Conservation (phyloP, 2,888 invertebrate genomes). For the Tuta absoluta region DNA sequence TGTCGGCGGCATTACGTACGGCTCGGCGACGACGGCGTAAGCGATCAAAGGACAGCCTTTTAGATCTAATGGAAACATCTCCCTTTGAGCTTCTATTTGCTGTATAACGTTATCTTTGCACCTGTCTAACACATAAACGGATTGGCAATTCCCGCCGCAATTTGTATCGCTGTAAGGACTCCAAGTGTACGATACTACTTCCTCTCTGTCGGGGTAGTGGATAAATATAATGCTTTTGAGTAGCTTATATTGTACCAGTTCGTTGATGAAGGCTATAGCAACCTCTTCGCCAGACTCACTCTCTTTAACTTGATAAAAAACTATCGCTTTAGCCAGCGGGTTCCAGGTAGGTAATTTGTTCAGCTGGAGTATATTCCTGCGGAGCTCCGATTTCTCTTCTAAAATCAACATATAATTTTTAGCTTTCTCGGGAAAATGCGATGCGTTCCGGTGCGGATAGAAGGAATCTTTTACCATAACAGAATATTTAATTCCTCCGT, state of each 20-base stretch:
- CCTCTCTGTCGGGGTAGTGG: slow-evolving; percentile 52
- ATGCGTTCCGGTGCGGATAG: slow-evolving; percentile 74
- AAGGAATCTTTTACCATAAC: slow-evolving; percentile 78
- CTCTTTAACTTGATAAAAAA: slow-evolving; percentile 63
- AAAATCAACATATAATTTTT: slow-evolving; percentile 80
- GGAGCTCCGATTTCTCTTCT: slow-evolving; percentile 71
- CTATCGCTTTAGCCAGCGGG: slow-evolving; percentile 74
- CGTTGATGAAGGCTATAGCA: slow-evolving; percentile 67
- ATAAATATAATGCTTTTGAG: slow-evolving; percentile 70
- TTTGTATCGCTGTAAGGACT: slow-evolving; percentile 67
- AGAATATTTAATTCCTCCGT: slow-evolving; percentile 72
- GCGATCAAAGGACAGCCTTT: slow-evolving; percentile 69
- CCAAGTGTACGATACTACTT: slow-evolving; percentile 72
- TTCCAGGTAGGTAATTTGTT: slow-evolving; percentile 77
- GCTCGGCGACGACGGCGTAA: slow-evolving; percentile 71
- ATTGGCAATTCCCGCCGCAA: slow-evolving; percentile 67
- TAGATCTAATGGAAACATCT: slow-evolving; percentile 69
- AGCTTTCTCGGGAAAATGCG: slow-evolving; percentile 78
- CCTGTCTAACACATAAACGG: slow-evolving; percentile 66
- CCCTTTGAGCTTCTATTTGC: slow-evolving; percentile 53
- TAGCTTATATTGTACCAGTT: slow-evolving; percentile 63
- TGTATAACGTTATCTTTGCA: slow-evolving; percentile 59
- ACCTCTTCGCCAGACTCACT: slow-evolving; percentile 54
- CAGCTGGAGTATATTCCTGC: slow-evolving; percentile 70
- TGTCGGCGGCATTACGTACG: slow-evolving; percentile 72